Percentiles rank a stretch among this genome's conserved stretches.
These are phyloP conservation scores for Podarcis siculus DNA, from an alignment of 2,797 vertebrate genomes.

Conservation along the genomic window DNA sequence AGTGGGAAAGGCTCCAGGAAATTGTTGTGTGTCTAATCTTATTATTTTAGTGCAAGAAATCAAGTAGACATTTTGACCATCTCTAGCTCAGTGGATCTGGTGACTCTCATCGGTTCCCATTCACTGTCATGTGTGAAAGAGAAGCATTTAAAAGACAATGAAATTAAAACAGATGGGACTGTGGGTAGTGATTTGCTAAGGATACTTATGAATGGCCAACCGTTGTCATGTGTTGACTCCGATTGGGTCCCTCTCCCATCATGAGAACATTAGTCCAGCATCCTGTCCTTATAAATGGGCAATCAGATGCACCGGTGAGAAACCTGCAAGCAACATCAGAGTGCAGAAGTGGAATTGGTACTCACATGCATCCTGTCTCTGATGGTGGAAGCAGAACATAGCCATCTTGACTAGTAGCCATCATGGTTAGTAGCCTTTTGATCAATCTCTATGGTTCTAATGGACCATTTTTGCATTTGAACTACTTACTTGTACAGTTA, in stretches of 20 bases:
- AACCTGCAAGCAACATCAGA: no score
- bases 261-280: no score
- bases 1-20: conserved; percentile 60
- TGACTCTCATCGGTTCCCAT: background rate
- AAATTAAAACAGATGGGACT: background rate
- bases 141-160: background rate
- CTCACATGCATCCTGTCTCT: no score
- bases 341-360: no score
- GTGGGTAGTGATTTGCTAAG: background rate
- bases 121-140: background rate
- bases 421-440: no score
- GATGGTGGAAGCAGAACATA: no score
- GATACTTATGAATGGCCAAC: background rate
- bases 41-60: background rate
- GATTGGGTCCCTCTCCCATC: background rate
- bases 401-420: no score
- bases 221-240: background rate
- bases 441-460: background rate
- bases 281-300: no score
- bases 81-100: background rate
- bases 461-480: no score
- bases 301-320: no score
- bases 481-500: no score
- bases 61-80: conserved; percentile 32
- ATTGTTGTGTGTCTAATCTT: conserved; percentile 52